Evolutionary conservation across 2,888 invertebrate species (phyloP).

Genomic region (Lysandra bellargus): DNA sequence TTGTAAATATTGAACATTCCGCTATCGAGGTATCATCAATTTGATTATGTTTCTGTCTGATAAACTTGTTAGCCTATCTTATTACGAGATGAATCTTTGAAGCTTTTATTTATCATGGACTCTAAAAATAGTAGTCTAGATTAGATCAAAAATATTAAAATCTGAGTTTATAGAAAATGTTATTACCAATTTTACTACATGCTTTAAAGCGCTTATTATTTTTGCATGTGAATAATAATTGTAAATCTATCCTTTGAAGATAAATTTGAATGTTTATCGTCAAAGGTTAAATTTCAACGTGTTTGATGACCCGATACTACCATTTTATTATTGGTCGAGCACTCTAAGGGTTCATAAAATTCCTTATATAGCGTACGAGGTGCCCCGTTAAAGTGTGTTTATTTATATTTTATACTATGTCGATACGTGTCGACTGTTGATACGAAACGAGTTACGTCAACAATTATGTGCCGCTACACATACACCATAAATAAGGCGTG

Average conservation of each 20-base stretch:
- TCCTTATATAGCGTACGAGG: slow-evolving; percentile 1
- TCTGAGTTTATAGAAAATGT: background rate
- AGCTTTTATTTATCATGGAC: background rate
- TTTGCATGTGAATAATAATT: background rate
- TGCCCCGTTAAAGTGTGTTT: slow-evolving; percentile 2
- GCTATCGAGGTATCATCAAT: background rate
- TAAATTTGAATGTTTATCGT: background rate
- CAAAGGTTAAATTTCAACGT: background rate
- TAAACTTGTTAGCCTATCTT: slow-evolving; percentile 20
- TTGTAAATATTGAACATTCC: slow-evolving; percentile 31
- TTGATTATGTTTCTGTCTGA: slow-evolving; percentile 6
- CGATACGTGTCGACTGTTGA: background rate
- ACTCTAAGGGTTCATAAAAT: background rate
- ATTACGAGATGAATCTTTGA: background rate
- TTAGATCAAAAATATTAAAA: background rate
- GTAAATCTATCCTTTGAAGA: background rate
- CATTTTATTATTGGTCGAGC: background rate
- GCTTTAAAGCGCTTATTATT: background rate
- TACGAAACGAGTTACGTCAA: background rate
- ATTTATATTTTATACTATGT: background rate
- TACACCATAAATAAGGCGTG: slow-evolving; percentile 26
- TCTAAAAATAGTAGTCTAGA: background rate
- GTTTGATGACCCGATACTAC: background rate
- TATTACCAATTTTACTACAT: background rate
- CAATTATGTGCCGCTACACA: slow-evolving; percentile 27